Conservation (phyloP, 2,888 invertebrate genomes). For the Cryptophagus acutangulus region DNA sequence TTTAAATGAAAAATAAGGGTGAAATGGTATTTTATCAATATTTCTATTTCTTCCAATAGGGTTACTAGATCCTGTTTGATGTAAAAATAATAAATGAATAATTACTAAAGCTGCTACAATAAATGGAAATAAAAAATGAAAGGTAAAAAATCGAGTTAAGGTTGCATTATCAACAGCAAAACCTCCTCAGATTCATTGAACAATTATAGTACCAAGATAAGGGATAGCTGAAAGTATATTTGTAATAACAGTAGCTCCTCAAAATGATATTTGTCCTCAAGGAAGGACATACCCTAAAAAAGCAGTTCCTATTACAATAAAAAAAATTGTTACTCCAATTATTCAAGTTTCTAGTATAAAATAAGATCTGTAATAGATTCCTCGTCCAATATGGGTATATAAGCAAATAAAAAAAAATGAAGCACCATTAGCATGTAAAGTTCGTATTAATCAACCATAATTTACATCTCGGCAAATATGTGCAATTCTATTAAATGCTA, state of each 20-base stretch:
- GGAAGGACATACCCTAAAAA: constrained; percentile 75
- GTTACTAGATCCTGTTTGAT: constrained; percentile 65
- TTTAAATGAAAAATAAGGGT: constrained; percentile 61
- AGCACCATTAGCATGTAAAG: constrained; percentile 66
- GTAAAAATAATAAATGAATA: constrained; percentile 62
- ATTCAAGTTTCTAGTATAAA: constrained; percentile 57
- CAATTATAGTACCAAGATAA: constrained; percentile 58
- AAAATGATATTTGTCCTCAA: constrained; percentile 78
- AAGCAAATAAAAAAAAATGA: constrained; percentile 69
- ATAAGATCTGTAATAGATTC: constrained; percentile 52
- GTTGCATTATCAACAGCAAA: constrained; percentile 71
- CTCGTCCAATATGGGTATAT: constrained; percentile 65
- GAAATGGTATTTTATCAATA: constrained; percentile 64
- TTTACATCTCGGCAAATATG: constrained; percentile 69
- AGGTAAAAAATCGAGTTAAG: constrained; percentile 69
- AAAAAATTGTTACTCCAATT: constrained; percentile 60
- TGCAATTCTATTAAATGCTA: constrained; percentile 62
- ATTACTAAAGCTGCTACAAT: constrained; percentile 57
- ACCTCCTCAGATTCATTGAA: constrained; percentile 72
- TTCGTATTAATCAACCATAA: constrained; percentile 63
- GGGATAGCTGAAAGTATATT: constrained; percentile 69
- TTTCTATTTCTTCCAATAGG: constrained; percentile 62
- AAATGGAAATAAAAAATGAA: constrained; percentile 71
- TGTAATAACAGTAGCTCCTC: constrained; percentile 66
- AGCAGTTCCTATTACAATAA: constrained; percentile 65